Base-by-base conservation (phyloP, 2,888 invertebrate genomes). In the Drosophila percnosoma region DNA sequence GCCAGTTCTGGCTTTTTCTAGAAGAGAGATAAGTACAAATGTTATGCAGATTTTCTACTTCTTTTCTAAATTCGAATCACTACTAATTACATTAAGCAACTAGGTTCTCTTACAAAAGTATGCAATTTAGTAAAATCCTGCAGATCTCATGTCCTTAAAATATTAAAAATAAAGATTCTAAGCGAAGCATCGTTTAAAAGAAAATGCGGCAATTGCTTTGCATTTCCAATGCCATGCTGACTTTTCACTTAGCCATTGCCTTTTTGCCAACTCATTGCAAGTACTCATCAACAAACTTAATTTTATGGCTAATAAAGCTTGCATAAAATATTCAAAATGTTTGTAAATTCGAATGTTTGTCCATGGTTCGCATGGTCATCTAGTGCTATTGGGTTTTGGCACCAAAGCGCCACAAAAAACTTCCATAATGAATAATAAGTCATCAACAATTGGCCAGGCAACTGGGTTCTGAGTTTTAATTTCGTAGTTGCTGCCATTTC, bases 241-340 rank as follows among this genome's bases (percentile, higher is more conserved):
- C 18, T 29, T 42, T 55, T 21, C 24, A 29, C n/a, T 36, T 54
- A 11, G 58, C 24, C 60, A 34, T 36, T 68, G 51, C 40, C 53
- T 42, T 61, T 54, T 51, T 40, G 58, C 40, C 45, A 70, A 66
- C 80, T 84, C 85, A 82, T 84, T 82, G 75, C 38, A 62, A 79
- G 69, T 59, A 59, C 60, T 63, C 68, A 60, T 67, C 82, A 58
- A 66, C 68, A 42, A 82, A 82, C 58, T 75, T 66, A n/a, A 58
- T 69, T 80, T 74, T 61, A 68, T 77, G 68, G 80, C 77, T 72
- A 76, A 86, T 80, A 77, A 86, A 83, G 55, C 75, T 77, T 71
- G 70, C 60, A 65, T 83, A 73, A 86, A 73, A 73, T 75, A 82
- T 82, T 84, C 82, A 82, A 82, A 83, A 67, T 67, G 74, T 55